Percentiles rank a stretch among this genome's conserved stretches.
Evolutionary conservation across 2,888 invertebrate species (phyloP).

Genomic region (Conops quadrifasciatus): DNA sequence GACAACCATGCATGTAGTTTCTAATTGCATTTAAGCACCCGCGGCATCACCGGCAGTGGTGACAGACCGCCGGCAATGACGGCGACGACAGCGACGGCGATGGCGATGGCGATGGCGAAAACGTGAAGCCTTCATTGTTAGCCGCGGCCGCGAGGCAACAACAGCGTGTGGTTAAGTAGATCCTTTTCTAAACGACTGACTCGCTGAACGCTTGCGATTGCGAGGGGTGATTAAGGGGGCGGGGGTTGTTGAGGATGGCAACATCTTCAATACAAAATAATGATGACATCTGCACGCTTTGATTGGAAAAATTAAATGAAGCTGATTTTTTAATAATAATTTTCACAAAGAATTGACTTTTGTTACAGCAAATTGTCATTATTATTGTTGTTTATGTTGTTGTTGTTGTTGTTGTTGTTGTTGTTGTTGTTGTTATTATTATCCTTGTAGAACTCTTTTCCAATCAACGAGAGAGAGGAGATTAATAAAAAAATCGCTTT

Average conservation of each 20-base stretch:
- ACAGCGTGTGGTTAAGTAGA: conserved; percentile 16
- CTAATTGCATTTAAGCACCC: conserved; percentile 21
- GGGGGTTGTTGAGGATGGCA: background rate
- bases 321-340: conserved; percentile 11
- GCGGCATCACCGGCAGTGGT: background rate
- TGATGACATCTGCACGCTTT: conserved; percentile 19
- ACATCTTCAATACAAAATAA: background rate
- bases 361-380: background rate
- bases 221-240: background rate
- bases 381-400: background rate
- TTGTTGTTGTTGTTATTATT: no score
- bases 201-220: no score
- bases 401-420: background rate
- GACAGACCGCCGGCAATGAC: no score
- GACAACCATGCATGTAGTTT: background rate
- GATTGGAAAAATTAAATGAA: conserved; percentile 20
- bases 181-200: background rate
- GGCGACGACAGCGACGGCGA: no score
- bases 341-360: background rate
- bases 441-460: no score
- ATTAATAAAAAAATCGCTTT: no score
- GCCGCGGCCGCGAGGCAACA: conserved; percentile 13
- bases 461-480: no score
- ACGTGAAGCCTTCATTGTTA: background rate
- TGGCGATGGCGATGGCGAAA: background rate